phyloP scores from a whole-genome alignment of 2,797 vertebrate genomes.

The Platalea minor region DNA sequence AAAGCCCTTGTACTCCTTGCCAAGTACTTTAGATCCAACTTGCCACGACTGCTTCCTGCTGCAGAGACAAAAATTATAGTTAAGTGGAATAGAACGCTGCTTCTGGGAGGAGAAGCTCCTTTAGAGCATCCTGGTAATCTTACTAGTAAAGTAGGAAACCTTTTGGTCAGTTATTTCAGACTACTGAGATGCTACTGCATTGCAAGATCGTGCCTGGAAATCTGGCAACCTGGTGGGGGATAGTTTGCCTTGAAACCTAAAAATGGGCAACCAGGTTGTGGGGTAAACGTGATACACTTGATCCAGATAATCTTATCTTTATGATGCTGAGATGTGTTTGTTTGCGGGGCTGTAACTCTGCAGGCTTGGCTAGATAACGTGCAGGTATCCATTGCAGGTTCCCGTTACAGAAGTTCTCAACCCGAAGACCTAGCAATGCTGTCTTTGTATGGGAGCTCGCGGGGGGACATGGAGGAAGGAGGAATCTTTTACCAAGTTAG shows the following conservation, averaged over 20 bases:
- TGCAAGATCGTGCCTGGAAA: neutral
- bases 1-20: slow-evolving; percentile 14
- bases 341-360: neutral
- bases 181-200: neutral
- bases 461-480: neutral
- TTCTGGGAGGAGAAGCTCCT: neutral
- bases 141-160: neutral
- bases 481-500: neutral
- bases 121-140: neutral
- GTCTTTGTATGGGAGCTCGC: neutral
- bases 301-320: neutral
- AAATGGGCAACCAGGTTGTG: neutral
- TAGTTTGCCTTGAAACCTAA: neutral
- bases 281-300: neutral
- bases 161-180: neutral
- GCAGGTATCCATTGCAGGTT: neutral
- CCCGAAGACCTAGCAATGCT: neutral
- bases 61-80: neutral
- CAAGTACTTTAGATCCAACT: slow-evolving; percentile 10
- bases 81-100: neutral
- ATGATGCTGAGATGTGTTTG: neutral
- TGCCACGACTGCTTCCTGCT: neutral
- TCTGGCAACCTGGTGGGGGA: neutral
- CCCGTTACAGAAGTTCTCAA: neutral
- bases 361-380: neutral